Evolutionary conservation across 2,797 vertebrate species (phyloP).

Genomic region (Synaphobranchus kaupii): DNA sequence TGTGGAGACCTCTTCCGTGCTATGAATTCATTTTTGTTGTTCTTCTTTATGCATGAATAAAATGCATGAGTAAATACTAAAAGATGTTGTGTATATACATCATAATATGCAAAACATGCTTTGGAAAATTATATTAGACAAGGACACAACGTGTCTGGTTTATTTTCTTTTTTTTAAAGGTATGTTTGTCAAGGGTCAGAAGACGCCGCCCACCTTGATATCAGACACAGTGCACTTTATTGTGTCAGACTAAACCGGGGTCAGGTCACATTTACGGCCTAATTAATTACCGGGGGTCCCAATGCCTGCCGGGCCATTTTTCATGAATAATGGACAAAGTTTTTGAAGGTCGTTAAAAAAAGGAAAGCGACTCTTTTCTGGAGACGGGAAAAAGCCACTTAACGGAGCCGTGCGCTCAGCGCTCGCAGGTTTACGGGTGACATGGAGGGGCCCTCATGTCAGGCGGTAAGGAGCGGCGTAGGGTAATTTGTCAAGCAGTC

Average conservation of each 20-base stretch:
- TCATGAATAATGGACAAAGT: constrained; percentile 19
- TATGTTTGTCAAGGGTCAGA: neutral
- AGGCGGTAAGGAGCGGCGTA: neutral
- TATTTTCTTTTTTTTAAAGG: neutral
- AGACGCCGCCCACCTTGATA: neutral
- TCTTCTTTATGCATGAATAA: neutral
- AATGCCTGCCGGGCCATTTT: neutral
- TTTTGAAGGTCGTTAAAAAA: constrained; percentile 19
- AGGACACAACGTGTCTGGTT: neutral
- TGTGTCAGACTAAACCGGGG: neutral
- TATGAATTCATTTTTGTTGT: neutral
- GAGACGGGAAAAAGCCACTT: neutral
- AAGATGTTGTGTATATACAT: neutral
- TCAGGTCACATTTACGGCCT: neutral
- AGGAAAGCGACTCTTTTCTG: neutral
- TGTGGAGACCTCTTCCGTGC: neutral
- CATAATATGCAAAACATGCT: neutral
- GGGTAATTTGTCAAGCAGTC: constrained; percentile 17
- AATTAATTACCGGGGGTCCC: constrained; percentile 7
- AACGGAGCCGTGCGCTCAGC: neutral
- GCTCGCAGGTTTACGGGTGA: neutral
- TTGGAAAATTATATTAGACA: neutral
- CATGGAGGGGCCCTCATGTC: neutral
- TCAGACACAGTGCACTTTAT: neutral
- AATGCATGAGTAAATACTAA: neutral